Evolutionary conservation across 2,888 invertebrate genomes (phyloP).

Genomic region (Drosophila planitibia): DNA sequence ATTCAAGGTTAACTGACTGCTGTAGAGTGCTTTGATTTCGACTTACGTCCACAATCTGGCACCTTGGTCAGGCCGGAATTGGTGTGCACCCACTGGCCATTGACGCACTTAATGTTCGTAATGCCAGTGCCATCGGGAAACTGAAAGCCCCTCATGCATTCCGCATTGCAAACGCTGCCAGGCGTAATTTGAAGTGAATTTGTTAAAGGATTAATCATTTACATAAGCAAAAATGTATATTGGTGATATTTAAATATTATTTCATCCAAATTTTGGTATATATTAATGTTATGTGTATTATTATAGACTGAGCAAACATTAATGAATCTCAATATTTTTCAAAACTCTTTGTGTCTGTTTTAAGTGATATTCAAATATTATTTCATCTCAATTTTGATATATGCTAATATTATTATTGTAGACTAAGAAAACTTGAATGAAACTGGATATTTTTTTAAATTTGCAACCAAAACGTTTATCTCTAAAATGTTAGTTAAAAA

Average conservation of each 20-base stretch:
- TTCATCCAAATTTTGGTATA: background rate
- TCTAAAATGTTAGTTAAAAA: background rate
- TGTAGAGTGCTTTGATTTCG: rapidly evolving
- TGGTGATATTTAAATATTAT: background rate
- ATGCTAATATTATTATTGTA: background rate
- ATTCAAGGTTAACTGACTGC: background rate
- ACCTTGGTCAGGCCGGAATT: constrained; percentile 88
- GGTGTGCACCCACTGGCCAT: constrained; percentile 90
- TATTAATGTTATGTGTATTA: background rate
- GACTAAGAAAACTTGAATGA: background rate
- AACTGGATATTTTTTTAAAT: background rate
- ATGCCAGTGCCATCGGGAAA: constrained; percentile 90
- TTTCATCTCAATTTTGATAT: background rate
- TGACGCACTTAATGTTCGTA: constrained; percentile 89
- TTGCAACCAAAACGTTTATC: background rate
- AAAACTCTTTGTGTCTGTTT: background rate
- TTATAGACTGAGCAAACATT: background rate
- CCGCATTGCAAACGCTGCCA: constrained; percentile 88
- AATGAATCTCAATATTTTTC: background rate
- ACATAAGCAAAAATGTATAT: background rate
- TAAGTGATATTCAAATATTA: background rate
- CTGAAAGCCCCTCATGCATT: constrained; percentile 88
- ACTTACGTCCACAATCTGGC: constrained; percentile 90
- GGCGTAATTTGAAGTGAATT: background rate
- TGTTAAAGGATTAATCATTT: background rate